Evolutionary conservation across 2,888 invertebrate genomes (phyloP).

Genomic region (Leptinotarsa juncta): DNA sequence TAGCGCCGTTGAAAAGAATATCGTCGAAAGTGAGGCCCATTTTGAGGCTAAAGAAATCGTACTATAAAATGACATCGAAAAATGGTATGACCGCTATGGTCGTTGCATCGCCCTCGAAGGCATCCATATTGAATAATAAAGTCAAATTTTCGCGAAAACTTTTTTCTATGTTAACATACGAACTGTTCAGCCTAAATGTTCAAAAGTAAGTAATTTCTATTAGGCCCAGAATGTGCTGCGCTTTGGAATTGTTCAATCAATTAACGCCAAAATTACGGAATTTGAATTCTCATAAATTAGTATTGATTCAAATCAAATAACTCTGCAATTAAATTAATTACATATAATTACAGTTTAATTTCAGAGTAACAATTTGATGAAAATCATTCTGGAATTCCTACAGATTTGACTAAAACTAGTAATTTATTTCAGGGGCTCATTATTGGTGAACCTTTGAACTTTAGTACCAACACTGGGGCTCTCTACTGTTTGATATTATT

Average conservation of each 20-base stretch:
- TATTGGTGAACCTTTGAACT: neutral
- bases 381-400: neutral
- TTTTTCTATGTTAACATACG: too few relatives aligned
- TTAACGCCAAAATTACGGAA: neutral
- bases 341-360: conserved; percentile 12
- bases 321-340: conserved; percentile 33
- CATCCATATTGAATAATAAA: too few relatives aligned
- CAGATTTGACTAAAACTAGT: neutral
- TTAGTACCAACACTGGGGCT: too few relatives aligned
- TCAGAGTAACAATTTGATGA: neutral
- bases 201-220: neutral
- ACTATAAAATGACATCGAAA: too few relatives aligned
- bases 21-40: too few relatives aligned
- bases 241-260: neutral
- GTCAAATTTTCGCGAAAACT: too few relatives aligned
- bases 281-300: conserved; percentile 35
- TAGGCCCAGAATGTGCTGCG: neutral
- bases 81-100: too few relatives aligned
- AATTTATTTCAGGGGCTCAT: neutral
- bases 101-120: too few relatives aligned
- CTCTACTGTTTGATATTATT: too few relatives aligned
- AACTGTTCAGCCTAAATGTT: too few relatives aligned
- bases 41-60: too few relatives aligned
- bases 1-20: too few relatives aligned
- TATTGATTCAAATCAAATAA: conserved; percentile 39